Evolutionary conservation across 2,113 vertebrate genomes (phyloP), one percentile per base, ranked within the genome.

Genomic region (Crotalus tigris): DNA sequence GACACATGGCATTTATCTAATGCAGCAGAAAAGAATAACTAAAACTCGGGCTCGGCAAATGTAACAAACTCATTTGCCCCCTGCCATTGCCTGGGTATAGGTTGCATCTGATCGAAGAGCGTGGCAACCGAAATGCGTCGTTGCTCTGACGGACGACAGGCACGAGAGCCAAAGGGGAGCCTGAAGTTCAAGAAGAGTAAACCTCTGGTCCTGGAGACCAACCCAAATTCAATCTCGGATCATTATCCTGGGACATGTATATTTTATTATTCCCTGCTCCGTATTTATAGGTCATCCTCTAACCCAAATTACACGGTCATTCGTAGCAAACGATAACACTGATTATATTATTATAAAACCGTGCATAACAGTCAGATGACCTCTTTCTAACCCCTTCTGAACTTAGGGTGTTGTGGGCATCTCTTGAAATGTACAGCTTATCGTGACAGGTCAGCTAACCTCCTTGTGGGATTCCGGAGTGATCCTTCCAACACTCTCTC

Each of bases 401-500:
- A 0, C 13, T 5, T 9, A 1, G 5, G 59, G 75, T 10, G 46
- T 44, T 8, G 33, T 21, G 90, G 93, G 91, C n/a, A 0, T 90
- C 87, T 86, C 75, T 87, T 81, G 94, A 91, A 92, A 87, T 0
- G 1, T 46, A 87, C 54, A 75, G 88, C 58, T 93, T 87, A 33
- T 90, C 49, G 29, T 0, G 12, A 59, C 93, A 94, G 94, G 90
- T 46, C 51, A 86, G 90, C 33, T 9, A 29, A 53, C 88, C 92
- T 89, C 88, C 85, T 94, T 29, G 85, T 59, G 94, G 94, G 94
- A 95, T 91, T 75, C 4, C 0, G 0, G 93, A 91, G 58, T 87
- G 88, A 24, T 89, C 94, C 69, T 95, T 93, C 91, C 13, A 95
- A 91, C 95, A 91, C 75, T 69, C 64, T 92, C 94, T 92, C 88